Evolutionary conservation across 2,113 vertebrate genomes (phyloP).

Genomic region (Scolopax mira): DNA sequence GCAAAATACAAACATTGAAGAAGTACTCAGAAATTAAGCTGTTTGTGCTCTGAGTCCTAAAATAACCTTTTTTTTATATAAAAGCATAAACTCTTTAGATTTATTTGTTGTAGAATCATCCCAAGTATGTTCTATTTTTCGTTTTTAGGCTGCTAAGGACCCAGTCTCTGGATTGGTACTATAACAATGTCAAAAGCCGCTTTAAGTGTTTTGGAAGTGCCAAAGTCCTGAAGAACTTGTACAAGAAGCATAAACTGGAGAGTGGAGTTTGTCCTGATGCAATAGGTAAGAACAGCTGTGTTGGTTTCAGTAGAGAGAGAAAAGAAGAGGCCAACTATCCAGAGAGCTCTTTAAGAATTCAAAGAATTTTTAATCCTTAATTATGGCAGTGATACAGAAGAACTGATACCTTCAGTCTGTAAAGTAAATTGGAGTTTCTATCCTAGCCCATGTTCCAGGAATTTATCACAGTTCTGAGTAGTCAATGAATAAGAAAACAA

Average conservation of each 20-base stretch:
- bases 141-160: slow-evolving; percentile 84
- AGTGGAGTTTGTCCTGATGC: slow-evolving; percentile 80
- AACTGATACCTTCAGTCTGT: not conserved
- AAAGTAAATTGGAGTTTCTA: not conserved
- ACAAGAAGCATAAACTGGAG: slow-evolving; percentile 90
- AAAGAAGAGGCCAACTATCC: not conserved
- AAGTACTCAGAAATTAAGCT: not conserved
- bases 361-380: not conserved
- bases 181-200: slow-evolving; percentile 94
- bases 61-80: not conserved
- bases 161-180: slow-evolving; percentile 97
- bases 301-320: not conserved
- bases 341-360: not conserved
- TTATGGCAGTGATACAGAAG: not conserved
- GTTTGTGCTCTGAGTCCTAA: not conserved
- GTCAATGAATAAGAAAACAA: not conserved
- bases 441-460: not conserved
- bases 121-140: not conserved
- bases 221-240: slow-evolving; percentile 95
- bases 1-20: not conserved
- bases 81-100: not conserved
- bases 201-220: slow-evolving; percentile 98
- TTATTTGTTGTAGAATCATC: not conserved
- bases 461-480: not conserved
- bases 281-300: slow-evolving; percentile 74